Conservation (phyloP, 2,113 vertebrate species). For the Psephotus haematonotus region DNA sequence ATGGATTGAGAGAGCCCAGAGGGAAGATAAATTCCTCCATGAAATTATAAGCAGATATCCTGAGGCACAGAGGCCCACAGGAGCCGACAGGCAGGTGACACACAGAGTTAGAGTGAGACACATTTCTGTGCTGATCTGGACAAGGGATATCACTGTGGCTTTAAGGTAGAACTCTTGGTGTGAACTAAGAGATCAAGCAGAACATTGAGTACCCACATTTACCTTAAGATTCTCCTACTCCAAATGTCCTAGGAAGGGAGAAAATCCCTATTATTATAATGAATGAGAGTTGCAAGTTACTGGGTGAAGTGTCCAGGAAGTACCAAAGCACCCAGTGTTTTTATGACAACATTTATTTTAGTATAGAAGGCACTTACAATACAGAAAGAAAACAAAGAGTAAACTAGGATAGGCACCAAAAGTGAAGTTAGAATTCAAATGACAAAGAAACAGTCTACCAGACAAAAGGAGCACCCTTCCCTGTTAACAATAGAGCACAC, state of each 20-base stretch:
- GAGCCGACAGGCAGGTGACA: neutral
- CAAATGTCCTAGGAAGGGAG: neutral
- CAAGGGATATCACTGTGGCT: neutral
- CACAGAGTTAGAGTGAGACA: neutral
- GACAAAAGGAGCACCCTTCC: conserved; percentile 77
- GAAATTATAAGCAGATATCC: neutral
- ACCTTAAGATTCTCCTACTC: neutral
- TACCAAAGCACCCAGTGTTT: conserved; percentile 36
- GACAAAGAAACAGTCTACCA: conserved; percentile 50
- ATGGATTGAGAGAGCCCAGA: neutral
- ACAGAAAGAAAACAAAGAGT: conserved; percentile 53
- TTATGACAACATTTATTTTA: conserved; percentile 85
- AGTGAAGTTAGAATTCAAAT: conserved; percentile 75
- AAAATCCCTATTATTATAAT: neutral
- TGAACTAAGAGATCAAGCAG: rapidly evolving
- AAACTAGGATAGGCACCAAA: conserved; percentile 37
- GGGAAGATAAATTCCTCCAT: neutral
- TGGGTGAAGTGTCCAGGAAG: neutral
- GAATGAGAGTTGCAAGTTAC: neutral
- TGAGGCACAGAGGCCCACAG: neutral
- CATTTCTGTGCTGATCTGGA: neutral
- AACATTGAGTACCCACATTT: neutral
- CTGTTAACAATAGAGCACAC: conserved; percentile 76
- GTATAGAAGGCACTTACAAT: conserved; percentile 98
- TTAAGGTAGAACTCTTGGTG: neutral